Base-by-base conservation (phyloP, 1,140 invertebrate species). In the Rhizoglyphus robini region DNA sequence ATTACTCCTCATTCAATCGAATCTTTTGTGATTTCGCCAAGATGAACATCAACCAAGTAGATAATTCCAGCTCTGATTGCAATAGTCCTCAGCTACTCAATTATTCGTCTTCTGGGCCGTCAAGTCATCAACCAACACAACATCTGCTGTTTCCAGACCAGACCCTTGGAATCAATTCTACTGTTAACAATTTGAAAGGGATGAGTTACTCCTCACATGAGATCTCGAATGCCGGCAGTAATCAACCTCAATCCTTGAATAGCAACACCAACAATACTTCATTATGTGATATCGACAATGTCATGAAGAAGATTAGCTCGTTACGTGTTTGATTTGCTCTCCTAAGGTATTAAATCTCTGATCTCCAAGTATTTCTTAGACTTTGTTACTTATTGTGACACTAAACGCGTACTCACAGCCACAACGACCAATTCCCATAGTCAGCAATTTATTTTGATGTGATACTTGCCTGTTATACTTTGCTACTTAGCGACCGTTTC, bases 221-320 rank as follows among this genome's bases (percentile, higher is more conserved):
- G 58, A 60, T 60, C 29, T 23, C 23, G 15, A 32, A 29, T 29
- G 29, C 27, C 30, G 58, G 29, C 23, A 25, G 15, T 15, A n/a
- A 60, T 46, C 15, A 46, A 3, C 32, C 23, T 1, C 27, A 13
- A 46, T 23, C 58, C 31, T 34, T 32, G 15, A n/a, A 38, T 34
- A 60, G 38, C 30, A 60, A 60, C 30, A 27, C 15, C 15, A 51
- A 30, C 58, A 29, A 60, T 46, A 32, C 8, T 32, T 29, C 15
- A 11, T n/a, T 29, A n/a, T 60, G 58, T 60, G 58, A 60, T 60
- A 60, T 60, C n/a, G 58, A 60, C 27, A 13, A 60, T 60, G 58
- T 60, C 13, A 34, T 60, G 58, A 60, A 29, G 29, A 30, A 32
- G 27, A 60, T 60, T 60, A 41, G 58, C 15, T 60, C 58, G 36